phyloP scores from a whole-genome alignment of 2,113 vertebrate species.

The Phaethon lepturus region DNA sequence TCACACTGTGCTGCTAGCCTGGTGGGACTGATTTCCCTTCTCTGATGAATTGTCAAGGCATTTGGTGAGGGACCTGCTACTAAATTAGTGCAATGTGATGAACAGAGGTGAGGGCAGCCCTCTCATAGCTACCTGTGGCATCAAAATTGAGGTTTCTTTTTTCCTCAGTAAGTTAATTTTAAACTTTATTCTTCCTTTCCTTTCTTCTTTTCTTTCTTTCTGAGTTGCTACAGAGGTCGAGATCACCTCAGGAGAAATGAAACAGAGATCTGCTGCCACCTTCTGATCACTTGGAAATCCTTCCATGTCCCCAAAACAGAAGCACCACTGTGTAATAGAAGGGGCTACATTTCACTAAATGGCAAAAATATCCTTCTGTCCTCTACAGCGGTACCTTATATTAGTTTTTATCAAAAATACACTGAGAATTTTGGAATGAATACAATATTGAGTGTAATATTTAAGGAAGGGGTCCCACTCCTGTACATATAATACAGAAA shows the following conservation, averaged over 20 bases:
- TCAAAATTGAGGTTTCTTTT: neutral
- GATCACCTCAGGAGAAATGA: neutral
- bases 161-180: neutral
- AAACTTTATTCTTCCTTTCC: neutral
- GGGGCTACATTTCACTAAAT: neutral
- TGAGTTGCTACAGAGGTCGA: neutral
- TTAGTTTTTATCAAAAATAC: neutral
- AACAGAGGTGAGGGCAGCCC: neutral
- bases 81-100: neutral
- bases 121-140: neutral
- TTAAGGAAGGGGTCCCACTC: neutral
- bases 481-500: neutral
- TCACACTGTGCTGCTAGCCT: neutral
- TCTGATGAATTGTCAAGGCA: neutral
- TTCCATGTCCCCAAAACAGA: neutral
- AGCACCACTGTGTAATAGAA: accelerated
- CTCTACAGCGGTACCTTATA: neutral
- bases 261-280: conserved; percentile 70
- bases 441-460: neutral
- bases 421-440: neutral
- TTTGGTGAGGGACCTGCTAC: neutral
- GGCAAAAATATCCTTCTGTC: neutral
- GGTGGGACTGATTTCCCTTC: neutral
- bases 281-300: conserved; percentile 24
- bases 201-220: neutral